Evolutionary conservation across 2,113 vertebrate species (phyloP).

Genomic region (Crocuta crocuta): DNA sequence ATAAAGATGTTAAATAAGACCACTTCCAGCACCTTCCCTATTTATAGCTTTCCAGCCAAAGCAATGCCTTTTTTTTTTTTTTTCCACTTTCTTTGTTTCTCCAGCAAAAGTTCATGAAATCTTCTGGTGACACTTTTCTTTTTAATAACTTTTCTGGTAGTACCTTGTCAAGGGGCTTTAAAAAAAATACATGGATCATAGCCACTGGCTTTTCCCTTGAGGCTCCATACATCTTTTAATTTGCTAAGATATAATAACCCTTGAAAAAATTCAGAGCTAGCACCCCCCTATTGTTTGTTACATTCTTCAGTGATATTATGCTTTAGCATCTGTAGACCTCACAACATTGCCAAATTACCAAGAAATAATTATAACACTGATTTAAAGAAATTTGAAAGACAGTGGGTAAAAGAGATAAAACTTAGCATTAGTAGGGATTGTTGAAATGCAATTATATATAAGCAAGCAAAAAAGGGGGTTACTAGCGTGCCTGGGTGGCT

Average conservation of each 20-base stretch:
- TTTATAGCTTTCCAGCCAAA: slow-evolving; percentile 38
- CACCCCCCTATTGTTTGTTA: not conserved
- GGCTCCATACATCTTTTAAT: not conserved
- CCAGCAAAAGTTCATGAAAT: slow-evolving; percentile 33
- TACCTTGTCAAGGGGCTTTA: slow-evolving; percentile 29
- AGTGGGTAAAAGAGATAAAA: not conserved
- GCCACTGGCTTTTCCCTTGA: not conserved
- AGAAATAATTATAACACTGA: not conserved
- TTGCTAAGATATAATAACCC: not conserved
- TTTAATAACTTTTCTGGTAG: slow-evolving; percentile 38
- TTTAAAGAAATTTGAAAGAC: not conserved
- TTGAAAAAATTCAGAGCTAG: not conserved
- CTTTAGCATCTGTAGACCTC: not conserved
- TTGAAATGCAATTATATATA: not conserved
- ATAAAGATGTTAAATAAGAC: slow-evolving; percentile 52
- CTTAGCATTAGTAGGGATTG: not conserved
- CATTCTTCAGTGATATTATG: not conserved
- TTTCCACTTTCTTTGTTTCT: slow-evolving; percentile 22
- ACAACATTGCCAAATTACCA: slow-evolving; percentile 14
- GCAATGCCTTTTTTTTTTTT: not conserved
- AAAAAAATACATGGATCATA: slow-evolving; percentile 15
- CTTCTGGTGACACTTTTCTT: slow-evolving; percentile 19
- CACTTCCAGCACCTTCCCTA: slow-evolving; percentile 28
- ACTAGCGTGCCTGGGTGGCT: no score
- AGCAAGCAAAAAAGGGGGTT: not conserved